Evolutionary conservation across 2,113 vertebrate genomes (phyloP), one percentile per base, ranked within the genome.

Genomic region (Talpa occidentalis): DNA sequence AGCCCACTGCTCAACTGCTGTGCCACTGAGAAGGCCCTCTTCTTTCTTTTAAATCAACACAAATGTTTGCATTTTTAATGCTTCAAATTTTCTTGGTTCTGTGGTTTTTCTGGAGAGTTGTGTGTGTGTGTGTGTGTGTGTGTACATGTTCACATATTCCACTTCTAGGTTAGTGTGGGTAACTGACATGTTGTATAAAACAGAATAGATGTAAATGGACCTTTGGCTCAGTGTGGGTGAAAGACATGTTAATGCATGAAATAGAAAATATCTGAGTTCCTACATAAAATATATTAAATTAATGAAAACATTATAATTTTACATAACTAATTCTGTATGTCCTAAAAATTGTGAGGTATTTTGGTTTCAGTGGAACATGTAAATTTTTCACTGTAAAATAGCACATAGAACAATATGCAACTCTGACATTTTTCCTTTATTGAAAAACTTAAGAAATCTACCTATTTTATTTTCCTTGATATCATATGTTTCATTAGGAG

Each of bases 321-420:
- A 70, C 37, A 22, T 88, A 56, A 74, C 81, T 35, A 67, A 3
- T 92, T 96, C 56, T 59, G 59, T 11, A 35, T 32, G 6, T 80
- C 91, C 94, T 84, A 76, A 86, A 96, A 94, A 60, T 37, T 52
- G 28, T 85, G 56, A 96, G 73, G 30, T 37, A 3, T 37, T 4
- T 49, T n/a, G 69, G 37, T 59, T 92, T 89, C 26, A 60, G 60
- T 40, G 86, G 89, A 88, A 83, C 59, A 69, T 21, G 0, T 35
- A 96, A 22, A 66, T 1, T 95, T 0, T 91, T 97, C 69, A 56
- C 54, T 90, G 30, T 62, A 78, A 84, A 81, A 77, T 6, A 93
- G 30, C 28, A 85, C 1, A 10, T 52, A 56, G 9, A 49, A 49
- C 2, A n/a, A 32, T 22, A 24, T 37, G 5, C 28, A 88, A 40